Percentiles rank a stretch among this genome's conserved stretches.
Evolutionary conservation across 23 tunicate genomes (phyloP).

Genomic region (Ascidia mentula): DNA sequence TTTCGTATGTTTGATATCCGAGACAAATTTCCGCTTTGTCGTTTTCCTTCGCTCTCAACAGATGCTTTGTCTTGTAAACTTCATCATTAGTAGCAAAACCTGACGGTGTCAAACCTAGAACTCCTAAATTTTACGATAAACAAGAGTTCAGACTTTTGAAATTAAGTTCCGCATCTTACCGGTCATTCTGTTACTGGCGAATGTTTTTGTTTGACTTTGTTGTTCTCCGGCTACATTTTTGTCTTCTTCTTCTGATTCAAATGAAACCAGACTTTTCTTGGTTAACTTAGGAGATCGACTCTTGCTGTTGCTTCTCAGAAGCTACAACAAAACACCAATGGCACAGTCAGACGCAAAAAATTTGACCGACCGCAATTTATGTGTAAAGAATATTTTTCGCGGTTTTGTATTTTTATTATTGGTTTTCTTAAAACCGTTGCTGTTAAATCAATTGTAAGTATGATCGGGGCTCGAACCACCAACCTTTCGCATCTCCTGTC

Average conservation of each 20-base stretch:
- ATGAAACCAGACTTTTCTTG: background rate
- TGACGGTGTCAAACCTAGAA: background rate
- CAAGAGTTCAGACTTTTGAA: background rate
- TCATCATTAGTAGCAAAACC: background rate
- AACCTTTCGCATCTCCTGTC: constrained; percentile 41
- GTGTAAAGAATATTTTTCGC: too few species aligned
- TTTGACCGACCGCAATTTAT: too few species aligned
- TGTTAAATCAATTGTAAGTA: too few species aligned
- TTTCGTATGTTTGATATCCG: constrained; percentile 17
- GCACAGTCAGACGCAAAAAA: too few species aligned
- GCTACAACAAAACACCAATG: background rate
- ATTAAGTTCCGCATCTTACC: background rate
- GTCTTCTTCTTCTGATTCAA: background rate
- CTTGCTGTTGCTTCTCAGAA: constrained; percentile 29
- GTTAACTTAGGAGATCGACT: background rate
- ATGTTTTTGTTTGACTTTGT: background rate
- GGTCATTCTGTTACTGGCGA: background rate
- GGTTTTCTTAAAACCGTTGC: too few species aligned
- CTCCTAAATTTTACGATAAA: background rate
- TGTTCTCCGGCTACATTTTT: background rate
- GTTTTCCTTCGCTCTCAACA: constrained; percentile 12
- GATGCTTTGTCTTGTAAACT: background rate
- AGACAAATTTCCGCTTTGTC: constrained; percentile 21
- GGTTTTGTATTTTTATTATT: too few species aligned
- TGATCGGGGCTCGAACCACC: too few species aligned